Evolutionary conservation across 2,113 vertebrate genomes (phyloP), one percentile per base, ranked within the genome.

Genomic region (Lamprotornis superbus): DNA sequence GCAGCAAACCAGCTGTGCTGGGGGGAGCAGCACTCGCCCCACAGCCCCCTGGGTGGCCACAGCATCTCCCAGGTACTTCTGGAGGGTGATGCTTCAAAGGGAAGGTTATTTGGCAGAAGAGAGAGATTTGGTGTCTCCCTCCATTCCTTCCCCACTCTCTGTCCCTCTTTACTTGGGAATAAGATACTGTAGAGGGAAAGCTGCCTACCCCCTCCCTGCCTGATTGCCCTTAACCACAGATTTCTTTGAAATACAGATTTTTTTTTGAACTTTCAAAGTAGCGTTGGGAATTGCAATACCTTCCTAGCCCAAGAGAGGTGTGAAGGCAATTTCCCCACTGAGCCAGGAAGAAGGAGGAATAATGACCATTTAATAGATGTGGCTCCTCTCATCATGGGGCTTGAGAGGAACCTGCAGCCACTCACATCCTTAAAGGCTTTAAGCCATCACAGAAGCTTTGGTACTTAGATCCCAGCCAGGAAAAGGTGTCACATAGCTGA

Each of bases 181-280:
- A 19, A 53, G 31, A 59, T 35, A 33, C 15, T 7, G 2, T 15
- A 23, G 64, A 65, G 40, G 89, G 47, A 49, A 73, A 67, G 23
- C 78, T 68, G 39, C 60, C 53, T 17, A 4, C 17, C 14, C 13
- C 24, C 9, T 3, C 4, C 4, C 74, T 35, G 46, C 30, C 1
- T 47, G 81, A 75, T 68, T 19, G 35, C 70, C 49, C 37, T 74
- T 49, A 56, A 35, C 39, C 83, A 6, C 4, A 22, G 47, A 33
- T 70, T 31, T n/a, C 94, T 82, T 70, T 79, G 83, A 93, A 97
- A 82, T 57, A 76, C 37, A 56, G 63, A 59, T 69, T 92, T 90
- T 44, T 44, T 69, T 55, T 71, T 93, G 83, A 77, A 59, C 46
- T 87, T 80, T 44, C 64, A 67, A 77, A 28, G 47, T 3, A 20